Evolutionary conservation across 2,888 invertebrate genomes (phyloP), one percentile per base, ranked within the genome.

Genomic region (Criorhina ranunculi): DNA sequence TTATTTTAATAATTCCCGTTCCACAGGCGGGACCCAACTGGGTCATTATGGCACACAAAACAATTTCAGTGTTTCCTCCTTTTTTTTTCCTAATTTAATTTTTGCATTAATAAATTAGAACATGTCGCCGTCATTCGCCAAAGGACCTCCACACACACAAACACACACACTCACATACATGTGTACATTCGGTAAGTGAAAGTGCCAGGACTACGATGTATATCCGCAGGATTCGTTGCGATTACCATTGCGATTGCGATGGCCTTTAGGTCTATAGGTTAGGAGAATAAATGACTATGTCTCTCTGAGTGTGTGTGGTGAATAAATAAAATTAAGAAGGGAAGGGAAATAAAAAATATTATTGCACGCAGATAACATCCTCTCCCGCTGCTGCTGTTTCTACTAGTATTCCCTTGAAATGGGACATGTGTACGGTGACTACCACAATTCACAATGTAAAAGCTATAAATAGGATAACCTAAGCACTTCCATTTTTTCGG

Each of bases 251-350:
- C 4, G 24, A 24, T 24, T 24, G 24, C 33, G 60, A 46, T 62
- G 42, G 24, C 55, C 33, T 79, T n/a, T 79, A 73, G 79, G 83
- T 83, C 83, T 78, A 44, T 83, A 59, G 83, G 83, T 83, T 83
- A 83, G 31, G 42, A 75, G 57, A 51, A 62, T 53, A 8, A 31
- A 12, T 35, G 8, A 24, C 24, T 24, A 9, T n/a, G 15, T 49
- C 9, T 62, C n/a, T 19, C 9, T 5, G 17, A 37, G n/a, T 15
- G 35, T 40, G 46, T 62, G 40, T 62, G 33, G 29, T 55, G 55
- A 40, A 40, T 37, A 12, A 67, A 42, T 60, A 62, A 62, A 33
- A 44, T 42, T 46, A 7, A 62, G 15, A 46, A 59, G 17, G 29
- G 12, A 31, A 29, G 8, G 19, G 11, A 1, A 31, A 24, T 17